A percentile compares a stretch with the other conserved stretches of the same genome.
Evolutionary conservation across 2,113 vertebrate genomes (phyloP).

Genomic region (Ramphastos sulfuratus): DNA sequence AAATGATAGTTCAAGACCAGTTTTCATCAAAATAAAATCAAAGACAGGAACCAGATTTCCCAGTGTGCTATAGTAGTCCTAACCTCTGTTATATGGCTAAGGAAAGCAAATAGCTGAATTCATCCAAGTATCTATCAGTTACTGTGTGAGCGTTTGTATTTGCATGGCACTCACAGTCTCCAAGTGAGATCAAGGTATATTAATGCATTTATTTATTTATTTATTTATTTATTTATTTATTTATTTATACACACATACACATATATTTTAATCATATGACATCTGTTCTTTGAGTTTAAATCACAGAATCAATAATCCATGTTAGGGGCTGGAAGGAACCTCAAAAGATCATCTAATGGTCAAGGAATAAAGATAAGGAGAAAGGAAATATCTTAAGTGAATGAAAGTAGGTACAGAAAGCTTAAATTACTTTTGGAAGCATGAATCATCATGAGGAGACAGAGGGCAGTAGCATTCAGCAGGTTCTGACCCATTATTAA

Average conservation of each 20-base stretch:
- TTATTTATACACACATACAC: background rate
- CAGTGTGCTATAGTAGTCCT: background rate
- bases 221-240: background rate
- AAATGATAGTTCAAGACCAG: background rate
- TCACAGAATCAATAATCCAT: too few relatives aligned
- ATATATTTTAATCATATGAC: background rate
- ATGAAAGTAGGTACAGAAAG: background rate
- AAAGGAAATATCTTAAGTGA: background rate
- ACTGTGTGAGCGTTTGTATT: background rate
- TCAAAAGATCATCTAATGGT: too few relatives aligned
- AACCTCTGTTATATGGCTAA: background rate
- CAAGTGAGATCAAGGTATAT: background rate
- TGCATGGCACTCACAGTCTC: background rate
- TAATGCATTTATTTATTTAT: background rate
- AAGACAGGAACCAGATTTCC: background rate
- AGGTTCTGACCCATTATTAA: background rate
- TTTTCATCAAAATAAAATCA: background rate
- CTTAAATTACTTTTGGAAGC: background rate
- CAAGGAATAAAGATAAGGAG: background rate
- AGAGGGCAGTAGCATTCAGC: background rate
- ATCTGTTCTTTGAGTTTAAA: background rate
- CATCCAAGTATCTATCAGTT: background rate
- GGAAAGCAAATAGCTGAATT: background rate
- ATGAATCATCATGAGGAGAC: background rate
- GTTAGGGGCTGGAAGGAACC: too few relatives aligned